phyloP scores from a whole-genome alignment of 2,113 vertebrate genomes.

The Oplegnathus fasciatus region DNA sequence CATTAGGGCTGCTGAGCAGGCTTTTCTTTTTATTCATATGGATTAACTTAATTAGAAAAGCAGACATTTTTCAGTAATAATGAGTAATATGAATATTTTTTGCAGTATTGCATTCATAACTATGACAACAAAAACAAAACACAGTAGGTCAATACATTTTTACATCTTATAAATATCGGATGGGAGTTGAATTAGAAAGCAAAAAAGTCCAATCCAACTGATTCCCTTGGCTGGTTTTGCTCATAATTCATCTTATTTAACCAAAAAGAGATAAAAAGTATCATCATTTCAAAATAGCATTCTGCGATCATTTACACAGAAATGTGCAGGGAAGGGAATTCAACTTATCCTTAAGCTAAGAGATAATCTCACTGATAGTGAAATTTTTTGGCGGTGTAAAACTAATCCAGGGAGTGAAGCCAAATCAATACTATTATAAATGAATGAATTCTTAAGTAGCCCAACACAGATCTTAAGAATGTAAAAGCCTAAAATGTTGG shows the following conservation, averaged over 20 bases:
- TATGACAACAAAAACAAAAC: not conserved
- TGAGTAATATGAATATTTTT: no score
- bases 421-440: not conserved
- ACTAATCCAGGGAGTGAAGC: not conserved
- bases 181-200: not conserved
- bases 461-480: not conserved
- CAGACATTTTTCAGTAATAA: no score
- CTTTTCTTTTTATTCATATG: not conserved
- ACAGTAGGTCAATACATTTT: not conserved
- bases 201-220: not conserved
- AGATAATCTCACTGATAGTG: not conserved
- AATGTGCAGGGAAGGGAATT: not conserved
- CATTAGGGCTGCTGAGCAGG: no score
- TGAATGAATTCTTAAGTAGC: not conserved
- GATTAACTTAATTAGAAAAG: not conserved
- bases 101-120: no score
- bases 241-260: not conserved
- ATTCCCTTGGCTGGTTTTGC: no score
- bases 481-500: slow-evolving; percentile 2
- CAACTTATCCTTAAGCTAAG: not conserved
- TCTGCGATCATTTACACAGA: not conserved
- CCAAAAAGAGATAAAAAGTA: no score
- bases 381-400: not conserved
- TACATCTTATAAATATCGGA: not conserved
- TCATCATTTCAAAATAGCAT: no score